Percentiles rank a stretch among this genome's conserved stretches.
Conservation (phyloP, 2,797 vertebrate species). For the Hypotaenidia okinawae region DNA sequence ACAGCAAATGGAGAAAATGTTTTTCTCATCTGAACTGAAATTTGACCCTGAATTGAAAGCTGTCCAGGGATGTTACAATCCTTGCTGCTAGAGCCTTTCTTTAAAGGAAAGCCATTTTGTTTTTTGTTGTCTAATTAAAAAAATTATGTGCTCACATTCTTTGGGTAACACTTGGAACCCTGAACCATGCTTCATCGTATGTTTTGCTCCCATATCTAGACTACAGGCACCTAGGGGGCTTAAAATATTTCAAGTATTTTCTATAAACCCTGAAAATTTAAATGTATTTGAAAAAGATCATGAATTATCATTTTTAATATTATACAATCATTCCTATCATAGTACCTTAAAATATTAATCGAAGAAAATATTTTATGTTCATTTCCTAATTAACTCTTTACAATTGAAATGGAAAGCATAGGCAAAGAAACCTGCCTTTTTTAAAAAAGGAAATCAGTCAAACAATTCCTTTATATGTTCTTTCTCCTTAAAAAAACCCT, state of each 20-base stretch:
- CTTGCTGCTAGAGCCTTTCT: background rate
- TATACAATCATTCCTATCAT: background rate
- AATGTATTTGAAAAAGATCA: background rate
- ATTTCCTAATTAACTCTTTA: background rate
- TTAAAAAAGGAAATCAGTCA: background rate
- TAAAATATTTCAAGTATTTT: background rate
- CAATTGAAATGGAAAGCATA: background rate
- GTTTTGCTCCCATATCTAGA: background rate
- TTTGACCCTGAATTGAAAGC: background rate
- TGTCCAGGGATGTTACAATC: background rate
- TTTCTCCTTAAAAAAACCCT: background rate
- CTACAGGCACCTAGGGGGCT: background rate
- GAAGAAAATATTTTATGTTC: background rate
- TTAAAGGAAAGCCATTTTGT: background rate
- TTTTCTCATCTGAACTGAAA: background rate
- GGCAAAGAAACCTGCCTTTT: background rate
- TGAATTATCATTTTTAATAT: background rate
- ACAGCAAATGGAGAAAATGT: background rate
- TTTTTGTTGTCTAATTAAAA: fast-evolving
- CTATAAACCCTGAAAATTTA: background rate
- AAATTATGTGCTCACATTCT: background rate
- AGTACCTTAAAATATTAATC: background rate
- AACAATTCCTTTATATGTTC: background rate
- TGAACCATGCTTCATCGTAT: fast-evolving
- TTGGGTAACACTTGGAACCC: background rate